Evolutionary conservation across 2,113 vertebrate species (phyloP), one percentile per base, ranked within the genome.

Genomic region (Struthio camelus): DNA sequence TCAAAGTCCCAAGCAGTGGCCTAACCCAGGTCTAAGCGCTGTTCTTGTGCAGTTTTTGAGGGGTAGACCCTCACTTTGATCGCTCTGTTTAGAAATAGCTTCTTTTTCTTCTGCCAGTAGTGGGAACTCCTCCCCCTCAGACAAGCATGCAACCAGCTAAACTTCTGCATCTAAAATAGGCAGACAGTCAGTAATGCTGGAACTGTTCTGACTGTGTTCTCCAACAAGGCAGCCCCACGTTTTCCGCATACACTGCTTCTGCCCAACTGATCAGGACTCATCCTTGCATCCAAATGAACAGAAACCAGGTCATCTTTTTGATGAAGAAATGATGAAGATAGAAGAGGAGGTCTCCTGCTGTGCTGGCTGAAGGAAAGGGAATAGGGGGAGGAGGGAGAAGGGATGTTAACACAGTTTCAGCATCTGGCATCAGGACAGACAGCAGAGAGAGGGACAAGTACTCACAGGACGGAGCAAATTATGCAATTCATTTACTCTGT

Each of bases 381-480:
- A 48, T 1, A 58, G 48, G 81, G 28, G 28, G 50, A 78, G 73
- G 38, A 73, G 32, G 9, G 34, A 92, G 69, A 14, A 38, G 80
- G 42, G 79, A 76, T 93, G 82, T 76, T 61, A 83, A 84, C 0
- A 4, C 72, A 80, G 69, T 72, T 69, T 58, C 82, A 85, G 72
- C 0, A 0, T 0, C 3, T 90, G 85, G 85, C 61, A 83, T 32
- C 5, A 27, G 87, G 79, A 75, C 77, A 82, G 70, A 11, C 79
- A 80, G 87, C n/a, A 44, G 1, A 65, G 71, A 91, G 42, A 22
- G 42, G 93, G 72, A 84, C 73, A 62, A 95, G 59, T 51, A 46
- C 76, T 91, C 24, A 1, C 14, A 42, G 54, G 86, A 91, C 17
- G 65, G 79, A 95, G 51, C 64, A 94, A 95, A 97, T 95, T 23